Evolutionary conservation across 2,888 invertebrate genomes (phyloP), one percentile per base, ranked within the genome.

Genomic region (Panopea generosa): DNA sequence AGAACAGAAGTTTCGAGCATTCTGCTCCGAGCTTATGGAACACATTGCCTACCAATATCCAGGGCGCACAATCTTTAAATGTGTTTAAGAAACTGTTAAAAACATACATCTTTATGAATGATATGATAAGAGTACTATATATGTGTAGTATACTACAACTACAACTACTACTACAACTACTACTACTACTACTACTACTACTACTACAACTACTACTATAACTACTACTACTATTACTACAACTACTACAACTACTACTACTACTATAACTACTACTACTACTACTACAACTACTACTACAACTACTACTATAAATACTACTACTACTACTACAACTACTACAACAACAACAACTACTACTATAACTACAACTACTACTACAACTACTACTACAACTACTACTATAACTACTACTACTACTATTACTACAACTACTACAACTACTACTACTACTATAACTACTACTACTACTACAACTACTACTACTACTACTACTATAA

Each of bases 221-320:
- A n/a, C n/a, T n/a, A n/a, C n/a, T n/a, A n/a, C n/a, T n/a, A n/a
- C n/a, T n/a, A n/a, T n/a, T n/a, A 9, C 49, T 16, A n/a, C 18
- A 16, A 49, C 49, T 49, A 49, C 49, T 49, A 49, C 49, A 16
- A 16, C 49, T 49, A 49, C 49, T 49, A 16, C 49, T 49, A 18
- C 49, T 49, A 49, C 49, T 49, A 16, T 18, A 16, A 18, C 49
- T 49, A 18, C 49, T 49, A 18, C 49, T 18, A 18, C 16, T 49
- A 18, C 49, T 49, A 49, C 49, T 49, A 49, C 49, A 7, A 16
- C 49, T 49, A 49, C 49, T 49, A 16, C 49, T 49, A 49, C 49
- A 16, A 16, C 18, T 49, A 49, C 49, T 49, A 18, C 49, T 49
- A 9, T 18, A n/a, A n/a, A n/a, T n/a, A n/a, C n/a, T n/a, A n/a